These are phyloP conservation scores for Holothuria scabra DNA, from an alignment of 53 echinoderm and acorn worm species.

Conservation along the genomic window DNA sequence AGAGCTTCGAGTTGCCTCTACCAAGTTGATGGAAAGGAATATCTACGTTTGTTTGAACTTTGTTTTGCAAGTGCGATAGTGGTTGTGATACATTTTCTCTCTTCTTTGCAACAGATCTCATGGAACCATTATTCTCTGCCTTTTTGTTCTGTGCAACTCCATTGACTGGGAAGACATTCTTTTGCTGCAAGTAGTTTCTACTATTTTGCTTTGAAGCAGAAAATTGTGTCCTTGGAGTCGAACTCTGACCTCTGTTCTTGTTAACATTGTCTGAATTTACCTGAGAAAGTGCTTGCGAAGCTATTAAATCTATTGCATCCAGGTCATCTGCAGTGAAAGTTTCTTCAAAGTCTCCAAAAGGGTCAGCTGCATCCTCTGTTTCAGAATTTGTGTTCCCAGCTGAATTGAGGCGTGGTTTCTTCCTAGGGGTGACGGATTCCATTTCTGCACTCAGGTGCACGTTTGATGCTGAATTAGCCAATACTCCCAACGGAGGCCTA, in stretches of 20 bases:
- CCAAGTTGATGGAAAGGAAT: slow-evolving; percentile 34
- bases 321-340: slow-evolving; percentile 90
- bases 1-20: not conserved
- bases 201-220: not conserved
- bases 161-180: not conserved
- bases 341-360: slow-evolving; percentile 87
- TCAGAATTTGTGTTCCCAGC: not conserved
- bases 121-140: not conserved
- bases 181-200: not conserved
- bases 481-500: not conserved
- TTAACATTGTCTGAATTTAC: slow-evolving; percentile 29
- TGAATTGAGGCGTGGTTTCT: slow-evolving; percentile 69
- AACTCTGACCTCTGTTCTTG: not conserved
- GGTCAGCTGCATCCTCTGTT: slow-evolving; percentile 55
- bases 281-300: slow-evolving; percentile 87
- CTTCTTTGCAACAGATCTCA: too few species aligned
- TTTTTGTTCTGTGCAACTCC: not conserved
- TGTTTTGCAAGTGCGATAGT: not conserved
- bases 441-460: not conserved
- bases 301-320: slow-evolving; percentile 70
- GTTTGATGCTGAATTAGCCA: not conserved
- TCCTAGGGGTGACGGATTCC: slow-evolving; percentile 67
- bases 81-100: not conserved
- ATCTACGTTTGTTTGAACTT: slow-evolving; percentile 9
- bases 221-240: not conserved